Evolutionary conservation across 2,113 vertebrate genomes (phyloP).

Genomic region (Nothobranchius furzeri): DNA sequence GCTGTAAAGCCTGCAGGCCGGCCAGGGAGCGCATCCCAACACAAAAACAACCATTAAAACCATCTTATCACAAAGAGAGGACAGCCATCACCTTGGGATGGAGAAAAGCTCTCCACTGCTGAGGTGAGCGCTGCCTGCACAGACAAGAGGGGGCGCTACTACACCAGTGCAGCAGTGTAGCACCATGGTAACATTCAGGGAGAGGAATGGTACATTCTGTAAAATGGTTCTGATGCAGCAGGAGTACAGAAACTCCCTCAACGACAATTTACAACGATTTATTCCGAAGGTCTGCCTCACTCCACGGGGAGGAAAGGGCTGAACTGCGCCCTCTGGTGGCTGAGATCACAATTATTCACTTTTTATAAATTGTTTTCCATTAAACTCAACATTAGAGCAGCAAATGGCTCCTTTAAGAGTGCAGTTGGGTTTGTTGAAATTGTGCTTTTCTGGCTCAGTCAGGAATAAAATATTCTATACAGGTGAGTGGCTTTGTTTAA

Average conservation of each 20-base stretch:
- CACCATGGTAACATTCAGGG: slow-evolving; percentile 56
- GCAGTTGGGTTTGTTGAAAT: background rate
- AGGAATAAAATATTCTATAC: no score
- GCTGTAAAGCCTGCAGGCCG: slow-evolving; percentile 68
- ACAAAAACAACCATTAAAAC: slow-evolving; percentile 46
- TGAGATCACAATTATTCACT: background rate
- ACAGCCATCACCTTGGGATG: slow-evolving; percentile 52
- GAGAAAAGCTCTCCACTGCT: slow-evolving; percentile 23
- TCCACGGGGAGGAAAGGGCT: slow-evolving; percentile 32
- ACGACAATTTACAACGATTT: slow-evolving; percentile 37
- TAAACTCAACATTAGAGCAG: background rate
- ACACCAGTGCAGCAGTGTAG: slow-evolving; percentile 36
- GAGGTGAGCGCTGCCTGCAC: slow-evolving; percentile 24
- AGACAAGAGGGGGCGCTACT: slow-evolving; percentile 42
- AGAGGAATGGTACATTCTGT: slow-evolving; percentile 54
- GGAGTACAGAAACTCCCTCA: slow-evolving; percentile 47
- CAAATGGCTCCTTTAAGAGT: background rate
- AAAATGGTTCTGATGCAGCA: slow-evolving; percentile 22
- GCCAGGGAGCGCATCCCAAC: slow-evolving; percentile 65
- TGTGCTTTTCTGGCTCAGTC: slow-evolving; percentile 2
- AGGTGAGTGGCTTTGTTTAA: no score
- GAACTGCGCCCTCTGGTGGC: slow-evolving; percentile 27
- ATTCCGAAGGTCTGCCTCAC: slow-evolving; percentile 36
- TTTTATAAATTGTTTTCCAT: no score
- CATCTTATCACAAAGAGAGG: slow-evolving; percentile 41